Evolutionary conservation across 2,888 invertebrate genomes (phyloP).

Genomic region (Pristionchus entomophagus): DNA sequence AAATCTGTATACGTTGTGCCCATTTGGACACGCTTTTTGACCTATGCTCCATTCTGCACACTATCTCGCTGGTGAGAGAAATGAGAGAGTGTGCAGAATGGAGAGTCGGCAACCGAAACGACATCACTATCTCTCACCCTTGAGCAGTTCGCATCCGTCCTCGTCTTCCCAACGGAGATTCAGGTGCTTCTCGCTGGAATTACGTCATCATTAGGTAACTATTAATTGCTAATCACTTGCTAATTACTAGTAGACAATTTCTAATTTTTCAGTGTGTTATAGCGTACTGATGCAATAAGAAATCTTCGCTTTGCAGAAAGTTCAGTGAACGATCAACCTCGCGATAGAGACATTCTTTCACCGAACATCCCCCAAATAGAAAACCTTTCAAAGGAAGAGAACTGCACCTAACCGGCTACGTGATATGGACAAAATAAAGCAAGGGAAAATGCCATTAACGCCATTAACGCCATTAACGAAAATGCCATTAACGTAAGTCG

Average conservation of each 20-base stretch:
- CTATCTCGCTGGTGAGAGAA: no score
- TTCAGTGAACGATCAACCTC: not conserved
- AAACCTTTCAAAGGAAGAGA: not conserved
- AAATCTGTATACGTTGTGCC: no score
- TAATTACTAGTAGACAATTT: no score
- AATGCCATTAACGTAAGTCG: no score
- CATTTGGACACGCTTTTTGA: no score
- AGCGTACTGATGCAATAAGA: not conserved
- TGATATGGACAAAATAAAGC: not conserved
- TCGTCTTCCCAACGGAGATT: constrained; percentile 60
- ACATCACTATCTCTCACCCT: constrained; percentile 8
- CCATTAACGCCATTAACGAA: no score
- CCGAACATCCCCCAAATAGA: not conserved
- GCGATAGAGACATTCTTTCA: not conserved
- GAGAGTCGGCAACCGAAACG: no score
- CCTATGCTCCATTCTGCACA: no score
- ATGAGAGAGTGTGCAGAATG: no score
- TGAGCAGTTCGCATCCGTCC: constrained; percentile 49
- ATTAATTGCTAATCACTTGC: not conserved
- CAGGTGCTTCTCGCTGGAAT: constrained; percentile 59
- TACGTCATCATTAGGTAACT: not conserved
- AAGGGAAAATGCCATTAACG: not conserved
- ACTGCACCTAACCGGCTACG: no score
- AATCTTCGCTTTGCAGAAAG: not conserved
- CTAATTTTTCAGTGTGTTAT: no score